Percentiles rank a stretch among this genome's conserved stretches.
phyloP scores from a whole-genome alignment of 2,113 vertebrate genomes.

The Semicossyphus pulcher region DNA sequence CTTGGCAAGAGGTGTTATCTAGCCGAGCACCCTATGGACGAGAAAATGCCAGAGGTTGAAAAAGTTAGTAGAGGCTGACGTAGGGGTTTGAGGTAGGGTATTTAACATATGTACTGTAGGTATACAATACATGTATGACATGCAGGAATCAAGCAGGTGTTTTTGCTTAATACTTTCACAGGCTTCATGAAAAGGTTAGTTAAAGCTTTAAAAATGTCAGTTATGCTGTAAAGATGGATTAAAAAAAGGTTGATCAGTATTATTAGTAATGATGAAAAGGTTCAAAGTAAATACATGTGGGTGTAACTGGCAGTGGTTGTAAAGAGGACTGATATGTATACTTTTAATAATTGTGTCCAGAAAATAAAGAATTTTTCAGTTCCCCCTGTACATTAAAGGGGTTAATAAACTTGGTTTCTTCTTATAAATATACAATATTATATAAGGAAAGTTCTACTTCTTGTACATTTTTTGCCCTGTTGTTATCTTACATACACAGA shows the following conservation, averaged over 20 bases:
- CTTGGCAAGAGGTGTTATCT: slow-evolving; percentile 1
- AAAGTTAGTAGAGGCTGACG: slow-evolving; percentile 55
- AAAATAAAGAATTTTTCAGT: no score
- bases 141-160: slow-evolving; percentile 50
- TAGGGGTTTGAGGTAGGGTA: slow-evolving; percentile 75
- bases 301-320: neutral
- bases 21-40: neutral
- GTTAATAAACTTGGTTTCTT: neutral
- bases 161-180: neutral
- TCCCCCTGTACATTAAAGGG: neutral
- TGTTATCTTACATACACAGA: neutral
- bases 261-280: no score
- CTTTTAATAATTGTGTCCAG: neutral
- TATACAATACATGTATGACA: slow-evolving; percentile 24
- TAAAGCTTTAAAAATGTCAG: neutral
- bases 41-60: slow-evolving; percentile 4
- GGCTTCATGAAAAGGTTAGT: neutral
- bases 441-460: no score
- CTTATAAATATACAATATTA: no score
- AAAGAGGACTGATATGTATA: neutral
- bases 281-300: neutral
- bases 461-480: no score
- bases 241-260: neutral
- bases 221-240: neutral
- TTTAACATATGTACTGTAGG: slow-evolving; percentile 14